Evolutionary conservation across 2,888 invertebrate genomes (phyloP).

Genomic region (Eupithecia subfuscata): DNA sequence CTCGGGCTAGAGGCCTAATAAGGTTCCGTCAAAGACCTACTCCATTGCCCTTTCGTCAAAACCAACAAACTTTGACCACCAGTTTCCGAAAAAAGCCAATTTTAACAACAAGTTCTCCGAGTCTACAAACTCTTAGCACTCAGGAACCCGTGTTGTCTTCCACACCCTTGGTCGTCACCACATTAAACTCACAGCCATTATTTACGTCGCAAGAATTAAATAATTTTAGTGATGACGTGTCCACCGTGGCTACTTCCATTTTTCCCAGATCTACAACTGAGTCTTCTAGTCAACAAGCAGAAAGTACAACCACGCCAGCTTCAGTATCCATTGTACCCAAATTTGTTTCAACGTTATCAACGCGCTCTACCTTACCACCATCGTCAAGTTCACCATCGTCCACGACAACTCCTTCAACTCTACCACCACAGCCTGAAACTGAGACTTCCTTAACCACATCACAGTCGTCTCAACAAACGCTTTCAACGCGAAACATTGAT

Average conservation of each 20-base stretch:
- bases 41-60: slow-evolving; percentile 18
- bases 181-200: slow-evolving; percentile 17
- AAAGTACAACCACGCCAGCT: slow-evolving; percentile 15
- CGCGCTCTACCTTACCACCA: slow-evolving; percentile 14
- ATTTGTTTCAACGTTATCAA: slow-evolving; percentile 26
- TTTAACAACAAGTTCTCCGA: slow-evolving; percentile 1
- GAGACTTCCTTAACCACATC: slow-evolving; percentile 10
- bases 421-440: slow-evolving; percentile 19
- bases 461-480: slow-evolving; percentile 16
- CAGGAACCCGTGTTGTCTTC: slow-evolving; percentile 9
- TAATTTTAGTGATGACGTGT: slow-evolving; percentile 12
- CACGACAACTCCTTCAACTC: slow-evolving; percentile 14
- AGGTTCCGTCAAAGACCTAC: slow-evolving; percentile 31
- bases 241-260: slow-evolving; percentile 20
- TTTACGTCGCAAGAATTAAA: slow-evolving; percentile 12
- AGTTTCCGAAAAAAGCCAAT: neutral
- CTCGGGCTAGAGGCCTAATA: slow-evolving; percentile 32
- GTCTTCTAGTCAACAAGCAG: slow-evolving; percentile 16
- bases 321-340: slow-evolving; percentile 23
- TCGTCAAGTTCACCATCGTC: slow-evolving; percentile 16
- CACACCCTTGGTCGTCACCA: slow-evolving; percentile 2
- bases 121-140: slow-evolving; percentile 1
- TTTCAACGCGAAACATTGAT: slow-evolving; percentile 17
- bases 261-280: slow-evolving; percentile 17
- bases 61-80: slow-evolving; percentile 5